Evolutionary conservation across 2,113 vertebrate genomes (phyloP).

Genomic region (Tympanuchus pallidicinctus): DNA sequence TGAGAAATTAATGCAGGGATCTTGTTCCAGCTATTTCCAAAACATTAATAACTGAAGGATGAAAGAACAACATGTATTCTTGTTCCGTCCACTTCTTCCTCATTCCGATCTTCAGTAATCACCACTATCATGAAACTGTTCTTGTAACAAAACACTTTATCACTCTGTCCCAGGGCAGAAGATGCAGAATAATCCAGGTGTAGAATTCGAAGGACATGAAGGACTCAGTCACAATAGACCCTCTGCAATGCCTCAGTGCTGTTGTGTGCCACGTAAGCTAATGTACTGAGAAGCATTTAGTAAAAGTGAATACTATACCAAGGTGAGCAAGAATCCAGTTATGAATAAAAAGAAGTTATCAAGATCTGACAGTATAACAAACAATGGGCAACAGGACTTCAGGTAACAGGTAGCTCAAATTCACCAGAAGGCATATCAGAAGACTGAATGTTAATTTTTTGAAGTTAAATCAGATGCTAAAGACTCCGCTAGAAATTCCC

Average conservation of each 20-base stretch:
- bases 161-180: not conserved
- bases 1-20: not conserved
- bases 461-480: not conserved
- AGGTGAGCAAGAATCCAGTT: not conserved
- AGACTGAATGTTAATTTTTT: not conserved
- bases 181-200: not conserved
- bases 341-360: not conserved
- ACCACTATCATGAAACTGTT: not conserved
- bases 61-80: not conserved
- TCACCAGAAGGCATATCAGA: not conserved
- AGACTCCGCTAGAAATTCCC: not conserved
- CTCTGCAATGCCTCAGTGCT: not conserved
- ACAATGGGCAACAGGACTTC: not conserved
- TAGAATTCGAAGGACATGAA: rapidly evolving
- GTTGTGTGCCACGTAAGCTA: not conserved
- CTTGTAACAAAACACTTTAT: not conserved
- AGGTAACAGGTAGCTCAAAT: not conserved
- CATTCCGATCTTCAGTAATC: not conserved
- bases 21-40: not conserved
- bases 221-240: not conserved
- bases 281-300: not conserved
- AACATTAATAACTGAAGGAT: not conserved
- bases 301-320: not conserved
- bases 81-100: not conserved
- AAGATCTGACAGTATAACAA: not conserved